phyloP scores from a whole-genome alignment of 2,113 vertebrate species.

The Saiga tatarica region DNA sequence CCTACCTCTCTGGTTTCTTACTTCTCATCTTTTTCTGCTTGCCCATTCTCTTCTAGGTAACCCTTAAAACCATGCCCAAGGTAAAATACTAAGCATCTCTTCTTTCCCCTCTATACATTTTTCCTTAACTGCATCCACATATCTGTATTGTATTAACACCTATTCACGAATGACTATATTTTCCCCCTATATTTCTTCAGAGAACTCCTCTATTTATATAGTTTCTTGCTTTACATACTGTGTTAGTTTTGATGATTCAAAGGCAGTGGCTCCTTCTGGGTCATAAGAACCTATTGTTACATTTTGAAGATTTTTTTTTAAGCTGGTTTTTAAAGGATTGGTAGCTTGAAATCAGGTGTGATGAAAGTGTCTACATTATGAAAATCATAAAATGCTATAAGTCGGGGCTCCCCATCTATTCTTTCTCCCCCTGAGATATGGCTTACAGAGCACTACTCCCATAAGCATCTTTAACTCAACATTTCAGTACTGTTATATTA shows the following conservation, averaged over 20 bases:
- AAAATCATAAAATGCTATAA: background rate
- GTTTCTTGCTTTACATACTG: background rate
- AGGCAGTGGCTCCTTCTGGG: background rate
- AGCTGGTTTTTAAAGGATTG: background rate
- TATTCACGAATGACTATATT: background rate
- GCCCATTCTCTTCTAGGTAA: background rate
- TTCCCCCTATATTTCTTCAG: background rate
- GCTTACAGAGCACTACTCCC: background rate
- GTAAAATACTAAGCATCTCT: background rate
- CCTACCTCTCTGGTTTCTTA: background rate
- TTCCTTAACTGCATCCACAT: background rate
- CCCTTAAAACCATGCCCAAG: background rate
- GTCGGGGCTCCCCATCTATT: background rate
- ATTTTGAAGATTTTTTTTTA: background rate
- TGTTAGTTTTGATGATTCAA: background rate
- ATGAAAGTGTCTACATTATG: background rate
- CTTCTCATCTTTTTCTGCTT: background rate
- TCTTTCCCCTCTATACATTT: background rate
- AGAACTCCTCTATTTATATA: background rate
- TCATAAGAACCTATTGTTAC: background rate
- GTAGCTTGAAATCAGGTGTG: background rate
- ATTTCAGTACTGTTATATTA: background rate
- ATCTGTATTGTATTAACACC: background rate
- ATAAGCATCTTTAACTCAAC: background rate
- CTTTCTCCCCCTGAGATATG: background rate